Base-by-base conservation (phyloP, 2,888 invertebrate species). In the Orthonychiurus folsomi region DNA sequence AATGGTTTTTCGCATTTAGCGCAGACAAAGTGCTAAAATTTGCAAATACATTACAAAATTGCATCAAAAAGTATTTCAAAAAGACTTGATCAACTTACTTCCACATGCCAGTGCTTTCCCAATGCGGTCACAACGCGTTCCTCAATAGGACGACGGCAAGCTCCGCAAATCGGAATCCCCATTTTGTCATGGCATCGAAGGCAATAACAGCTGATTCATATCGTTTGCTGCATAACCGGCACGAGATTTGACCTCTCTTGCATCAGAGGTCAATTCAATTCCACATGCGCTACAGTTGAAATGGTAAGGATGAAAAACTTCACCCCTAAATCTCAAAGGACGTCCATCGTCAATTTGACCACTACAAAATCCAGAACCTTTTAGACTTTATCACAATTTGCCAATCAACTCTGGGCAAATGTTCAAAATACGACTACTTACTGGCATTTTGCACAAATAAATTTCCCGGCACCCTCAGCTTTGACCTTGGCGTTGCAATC, bases 101-200 rank as follows among this genome's bases (percentile, higher is more conserved):
- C 95, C 26, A 96, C 95, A 78, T 97, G 96, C 95, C 95, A 96
- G 76, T 95, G 92, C 79, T 96, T 96, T 27, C 95, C 99, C 27
- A 99, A 81, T 15, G 99, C 99, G 37, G 97, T 97, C 12, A 99
- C 96, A 27, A 99, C 95, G 65, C 99, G 83, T 78, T 99, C 99
- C 78, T 99, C 99, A 71, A 99, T 97, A 1, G 99, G 99, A 27
- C 97, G 87, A 59, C 97, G 88, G 77, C 99, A 99, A 59, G 99
- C 99, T 28, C 97, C 99, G 78, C 99, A 99, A 73, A 99, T 99
- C n/a, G 99, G 97, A 69, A 99, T 95, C 27, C 97, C 97, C 96
- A 99, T 97, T 81, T 97, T 96, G 79, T 97, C 97, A 76, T 97
- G 96, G 76, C 97, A 99, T 61, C 97, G 86, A 70, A 99, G 83